Base-by-base conservation (phyloP, 1,140 invertebrate genomes). In the Ganaspis sp. region DNA sequence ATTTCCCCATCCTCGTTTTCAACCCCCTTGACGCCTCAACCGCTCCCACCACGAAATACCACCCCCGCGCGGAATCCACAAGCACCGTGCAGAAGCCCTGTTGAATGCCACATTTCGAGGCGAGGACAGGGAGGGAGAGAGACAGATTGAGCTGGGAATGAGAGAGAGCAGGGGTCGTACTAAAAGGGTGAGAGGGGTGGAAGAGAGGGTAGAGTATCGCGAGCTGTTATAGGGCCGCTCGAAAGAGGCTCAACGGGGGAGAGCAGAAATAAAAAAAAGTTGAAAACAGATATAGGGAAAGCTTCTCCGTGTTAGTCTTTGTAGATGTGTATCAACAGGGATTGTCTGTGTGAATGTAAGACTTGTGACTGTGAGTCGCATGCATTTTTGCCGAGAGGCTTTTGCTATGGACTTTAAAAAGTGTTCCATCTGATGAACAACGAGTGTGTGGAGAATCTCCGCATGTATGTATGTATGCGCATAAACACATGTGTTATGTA, bases 1-100 rank as follows among this genome's bases (percentile, higher is more conserved):
- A 91, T 90, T 90, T 90, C 87, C 88, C 88, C 87, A 81, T 85
- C 82, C 69, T 77, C 72, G 23, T 73, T 26, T 54, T 64, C 72
- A 69, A 9, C 71, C 45, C 42, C 70, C 72, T 37, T 69, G 64
- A 37, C 77, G 29, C 79, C 81, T 69, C 76, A 81, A 72, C 71
- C 77, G 71, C 58, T 54, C 53, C 70, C 19, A 70, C 75, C 37
- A 12, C 69, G 74, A 17, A 45, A 21, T 70, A 49, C 69, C 42
- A 15, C 73, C 70, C 77, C 37, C 70, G 45, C 80, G 72, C 58
- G 42, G 53, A 74, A 79, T 77, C 77, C 79, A 77, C 81, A 78
- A 81, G 77, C 77, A 78, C 37, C 73, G 70, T 54, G 74, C 76
- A 23, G 73, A 76, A 83, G 82, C 82, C 84, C 84, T 84, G 83